Evolutionary conservation across 2,113 vertebrate genomes (phyloP).

Genomic region (Rhinoptilus africanus): DNA sequence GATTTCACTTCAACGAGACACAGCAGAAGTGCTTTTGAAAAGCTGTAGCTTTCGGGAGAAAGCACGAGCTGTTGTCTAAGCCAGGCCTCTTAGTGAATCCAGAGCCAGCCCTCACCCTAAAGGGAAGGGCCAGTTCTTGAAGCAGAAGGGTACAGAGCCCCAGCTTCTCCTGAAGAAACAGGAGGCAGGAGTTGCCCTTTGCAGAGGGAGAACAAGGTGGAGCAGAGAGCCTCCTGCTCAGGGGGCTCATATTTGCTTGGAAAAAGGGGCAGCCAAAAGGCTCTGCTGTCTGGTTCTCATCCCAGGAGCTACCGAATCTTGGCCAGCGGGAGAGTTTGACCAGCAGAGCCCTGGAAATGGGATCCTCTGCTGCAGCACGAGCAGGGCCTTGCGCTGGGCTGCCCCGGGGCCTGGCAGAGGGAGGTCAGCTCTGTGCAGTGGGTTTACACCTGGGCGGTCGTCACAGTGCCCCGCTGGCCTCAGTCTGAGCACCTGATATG

Average conservation of each 20-base stretch:
- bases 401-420: not conserved
- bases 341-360: not conserved
- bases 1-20: rapidly evolving
- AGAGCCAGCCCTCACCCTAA: not conserved
- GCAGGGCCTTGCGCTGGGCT: not conserved
- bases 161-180: not conserved
- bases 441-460: not conserved
- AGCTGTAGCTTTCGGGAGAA: not conserved
- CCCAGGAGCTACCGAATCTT: not conserved
- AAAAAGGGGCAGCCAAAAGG: not conserved
- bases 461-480: not conserved
- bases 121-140: not conserved
- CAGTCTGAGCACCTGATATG: rapidly evolving
- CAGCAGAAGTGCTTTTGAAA: no score
- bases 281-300: not conserved
- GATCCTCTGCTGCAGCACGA: not conserved
- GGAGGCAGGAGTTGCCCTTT: not conserved
- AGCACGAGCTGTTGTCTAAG: not conserved
- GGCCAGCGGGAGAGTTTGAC: not conserved
- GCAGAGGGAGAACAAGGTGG: not conserved
- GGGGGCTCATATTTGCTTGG: not conserved
- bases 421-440: no score
- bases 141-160: not conserved
- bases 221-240: not conserved
- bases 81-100: not conserved